Percentiles rank a stretch among this genome's conserved stretches.
phyloP scores from a whole-genome alignment of 30 jellyfish, hydroid and myxozoan genomes.

The Aurelia sp. region DNA sequence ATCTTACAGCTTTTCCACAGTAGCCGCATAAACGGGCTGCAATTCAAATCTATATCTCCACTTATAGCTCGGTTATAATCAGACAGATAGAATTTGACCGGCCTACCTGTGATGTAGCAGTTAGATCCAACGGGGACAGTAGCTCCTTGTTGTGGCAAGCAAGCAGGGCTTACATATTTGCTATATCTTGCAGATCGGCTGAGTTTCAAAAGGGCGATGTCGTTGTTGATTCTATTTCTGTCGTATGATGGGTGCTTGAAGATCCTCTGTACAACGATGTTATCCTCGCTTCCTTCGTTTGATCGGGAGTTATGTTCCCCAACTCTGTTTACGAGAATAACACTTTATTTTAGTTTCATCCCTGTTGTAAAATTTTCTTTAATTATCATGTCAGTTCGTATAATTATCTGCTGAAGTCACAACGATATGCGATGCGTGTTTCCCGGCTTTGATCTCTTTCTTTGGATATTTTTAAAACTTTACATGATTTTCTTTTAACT shows the following conservation, averaged over 20 bases:
- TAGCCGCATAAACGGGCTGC: too few relatives aligned
- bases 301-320: slow-evolving; percentile 56
- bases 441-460: too few relatives aligned
- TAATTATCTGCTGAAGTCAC: too few relatives aligned
- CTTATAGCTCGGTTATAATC: too few relatives aligned
- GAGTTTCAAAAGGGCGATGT: slow-evolving; percentile 63
- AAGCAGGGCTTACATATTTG: slow-evolving; percentile 9
- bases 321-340: background rate
- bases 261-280: slow-evolving; percentile 43
- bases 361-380: too few relatives aligned
- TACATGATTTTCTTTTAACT: too few relatives aligned
- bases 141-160: slow-evolving; percentile 7
- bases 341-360: too few relatives aligned
- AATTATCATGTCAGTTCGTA: too few relatives aligned
- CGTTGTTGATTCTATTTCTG: slow-evolving; percentile 29
- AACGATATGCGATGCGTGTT: too few relatives aligned
- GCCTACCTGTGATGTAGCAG: slow-evolving; percentile 28
- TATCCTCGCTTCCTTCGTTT: slow-evolving; percentile 55
- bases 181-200: background rate
- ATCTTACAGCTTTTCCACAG: too few relatives aligned
- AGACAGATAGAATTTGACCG: background rate
- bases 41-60: too few relatives aligned
- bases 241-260: slow-evolving; percentile 42
- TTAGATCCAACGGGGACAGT: background rate
- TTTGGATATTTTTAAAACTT: too few relatives aligned